Conservation (phyloP, 1,140 invertebrate species). For the Ostrea edulis region DNA sequence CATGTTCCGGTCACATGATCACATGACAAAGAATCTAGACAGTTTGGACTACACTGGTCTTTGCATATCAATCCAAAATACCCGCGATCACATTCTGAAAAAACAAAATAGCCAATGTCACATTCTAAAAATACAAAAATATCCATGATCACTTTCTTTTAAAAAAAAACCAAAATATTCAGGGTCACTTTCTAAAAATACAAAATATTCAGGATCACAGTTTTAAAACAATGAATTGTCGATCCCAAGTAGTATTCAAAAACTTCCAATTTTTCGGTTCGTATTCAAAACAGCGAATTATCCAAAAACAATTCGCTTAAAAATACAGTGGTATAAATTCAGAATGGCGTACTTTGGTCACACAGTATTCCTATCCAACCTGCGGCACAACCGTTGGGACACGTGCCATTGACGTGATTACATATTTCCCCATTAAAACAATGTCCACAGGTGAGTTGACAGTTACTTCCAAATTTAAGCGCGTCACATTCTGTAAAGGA, state of each 20-base stretch:
- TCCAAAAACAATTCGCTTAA: too few species aligned
- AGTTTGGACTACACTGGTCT: neutral
- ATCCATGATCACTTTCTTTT: neutral
- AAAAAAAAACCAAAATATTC: too few species aligned
- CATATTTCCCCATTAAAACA: conserved; percentile 65
- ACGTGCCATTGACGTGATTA: conserved; percentile 60
- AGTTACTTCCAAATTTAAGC: conserved; percentile 57
- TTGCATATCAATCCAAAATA: neutral
- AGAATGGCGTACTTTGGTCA: conserved; percentile 51
- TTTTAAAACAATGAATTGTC: too few species aligned
- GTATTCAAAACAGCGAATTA: too few species aligned
- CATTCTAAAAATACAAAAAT: neutral
- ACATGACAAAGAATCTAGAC: conserved; percentile 46
- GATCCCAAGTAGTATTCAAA: too few species aligned
- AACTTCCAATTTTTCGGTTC: too few species aligned
- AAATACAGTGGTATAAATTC: too few species aligned
- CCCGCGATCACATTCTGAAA: neutral
- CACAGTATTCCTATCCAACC: conserved; percentile 63
- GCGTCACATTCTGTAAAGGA: conserved; percentile 51
- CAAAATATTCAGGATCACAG: too few species aligned
- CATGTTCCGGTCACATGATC: conserved; percentile 57
- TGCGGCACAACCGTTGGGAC: conserved; percentile 63
- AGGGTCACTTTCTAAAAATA: too few species aligned
- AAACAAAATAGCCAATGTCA: neutral
- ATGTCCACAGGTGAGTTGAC: conserved; percentile 62